Conservation (phyloP, 35 echinoderm and acorn worm species). For the Stichopus chloronotus region DNA sequence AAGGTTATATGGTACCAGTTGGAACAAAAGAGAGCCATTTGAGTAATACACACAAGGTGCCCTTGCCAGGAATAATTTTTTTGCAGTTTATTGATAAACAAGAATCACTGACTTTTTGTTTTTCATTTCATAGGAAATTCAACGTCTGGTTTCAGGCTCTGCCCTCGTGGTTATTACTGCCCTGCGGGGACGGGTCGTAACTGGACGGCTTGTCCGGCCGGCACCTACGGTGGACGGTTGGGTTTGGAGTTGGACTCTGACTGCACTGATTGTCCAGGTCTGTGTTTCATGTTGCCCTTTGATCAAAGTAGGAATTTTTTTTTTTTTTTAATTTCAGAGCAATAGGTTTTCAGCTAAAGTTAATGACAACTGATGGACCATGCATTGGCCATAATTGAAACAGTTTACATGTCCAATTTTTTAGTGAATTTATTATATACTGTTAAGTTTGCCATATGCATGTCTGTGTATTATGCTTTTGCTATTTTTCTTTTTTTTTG, state of each 20-base stretch:
- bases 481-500: too few relatives aligned
- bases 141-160: conserved; percentile 72
- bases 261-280: conserved; percentile 91
- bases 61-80: too few relatives aligned
- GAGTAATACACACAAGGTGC: too few relatives aligned
- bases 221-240: conserved; percentile 79
- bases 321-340: not conserved
- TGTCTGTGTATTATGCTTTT: too few relatives aligned
- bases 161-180: conserved; percentile 87
- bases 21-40: too few relatives aligned
- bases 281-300: not conserved
- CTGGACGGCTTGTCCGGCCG: conserved; percentile 96
- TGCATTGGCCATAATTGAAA: not conserved
- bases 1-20: too few relatives aligned
- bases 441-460: too few relatives aligned
- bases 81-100: not conserved
- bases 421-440: too few relatives aligned
- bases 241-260: conserved; percentile 80
- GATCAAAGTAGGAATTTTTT: not conserved
- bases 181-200: conserved; percentile 89
- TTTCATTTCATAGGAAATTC: conserved; percentile 78
- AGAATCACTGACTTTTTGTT: not conserved
- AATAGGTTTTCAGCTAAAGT: not conserved
- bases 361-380: not conserved
- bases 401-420: too few relatives aligned